Evolutionary conservation across 2,113 vertebrate genomes (phyloP).

Genomic region (Colaptes auratus): DNA sequence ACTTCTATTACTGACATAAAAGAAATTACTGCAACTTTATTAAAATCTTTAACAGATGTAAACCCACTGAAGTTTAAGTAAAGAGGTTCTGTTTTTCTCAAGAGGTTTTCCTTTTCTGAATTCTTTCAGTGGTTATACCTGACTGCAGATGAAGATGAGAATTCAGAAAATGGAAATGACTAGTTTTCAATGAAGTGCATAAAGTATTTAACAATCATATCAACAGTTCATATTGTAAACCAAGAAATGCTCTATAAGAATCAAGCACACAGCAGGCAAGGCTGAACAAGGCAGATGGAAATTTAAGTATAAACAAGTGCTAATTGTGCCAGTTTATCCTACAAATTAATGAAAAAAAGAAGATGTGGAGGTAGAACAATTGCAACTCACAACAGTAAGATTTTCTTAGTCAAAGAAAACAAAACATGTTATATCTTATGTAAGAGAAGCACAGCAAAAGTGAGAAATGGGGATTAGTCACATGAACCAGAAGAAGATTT

Average conservation of each 20-base stretch:
- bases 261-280: neutral
- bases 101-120: neutral
- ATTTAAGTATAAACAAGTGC: neutral
- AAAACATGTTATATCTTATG: neutral
- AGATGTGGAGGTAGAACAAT: neutral
- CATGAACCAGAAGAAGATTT: neutral
- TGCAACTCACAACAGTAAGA: neutral
- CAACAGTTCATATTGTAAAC: neutral
- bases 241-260: neutral
- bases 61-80: neutral
- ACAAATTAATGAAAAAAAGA: neutral
- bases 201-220: neutral
- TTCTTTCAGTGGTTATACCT: neutral
- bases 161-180: neutral
- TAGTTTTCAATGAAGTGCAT: neutral
- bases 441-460: neutral
- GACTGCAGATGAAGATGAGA: neutral
- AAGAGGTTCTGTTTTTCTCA: neutral
- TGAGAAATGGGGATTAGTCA: neutral
- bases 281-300: neutral
- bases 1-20: neutral
- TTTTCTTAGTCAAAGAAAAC: neutral
- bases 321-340: neutral
- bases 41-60: neutral
- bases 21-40: neutral